These are phyloP conservation scores for Sinonovacula constricta DNA, from an alignment of 1,140 invertebrate genomes.

Conservation along the genomic window DNA sequence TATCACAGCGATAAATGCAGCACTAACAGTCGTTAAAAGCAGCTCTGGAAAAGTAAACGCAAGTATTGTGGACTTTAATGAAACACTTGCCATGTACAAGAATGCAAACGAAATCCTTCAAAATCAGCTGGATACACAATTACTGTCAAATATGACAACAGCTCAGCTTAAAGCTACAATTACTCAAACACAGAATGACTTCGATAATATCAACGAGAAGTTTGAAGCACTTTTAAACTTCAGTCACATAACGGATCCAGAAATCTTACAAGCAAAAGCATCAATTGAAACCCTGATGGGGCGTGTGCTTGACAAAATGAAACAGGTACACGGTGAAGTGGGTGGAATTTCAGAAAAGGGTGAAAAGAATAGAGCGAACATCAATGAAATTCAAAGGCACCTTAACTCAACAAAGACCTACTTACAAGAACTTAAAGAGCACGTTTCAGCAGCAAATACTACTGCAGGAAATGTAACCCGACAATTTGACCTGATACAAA, in stretches of 20 bases:
- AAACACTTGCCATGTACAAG: slow-evolving; percentile 26
- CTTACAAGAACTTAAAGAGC: slow-evolving; percentile 29
- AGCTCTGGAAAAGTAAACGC: not conserved
- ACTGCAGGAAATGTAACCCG: not conserved
- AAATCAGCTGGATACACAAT: not conserved
- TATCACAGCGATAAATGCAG: slow-evolving; percentile 7
- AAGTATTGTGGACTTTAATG: slow-evolving; percentile 28
- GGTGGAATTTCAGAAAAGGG: not conserved
- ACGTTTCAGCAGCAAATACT: slow-evolving; percentile 5
- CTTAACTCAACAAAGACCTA: slow-evolving; percentile 17
- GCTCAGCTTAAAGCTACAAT: slow-evolving; percentile 13
- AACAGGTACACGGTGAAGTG: not conserved
- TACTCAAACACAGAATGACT: not conserved
- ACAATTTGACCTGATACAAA: not conserved
- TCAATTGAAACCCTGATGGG: not conserved
- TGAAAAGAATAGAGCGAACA: not conserved
- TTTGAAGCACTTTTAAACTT: slow-evolving; percentile 17
- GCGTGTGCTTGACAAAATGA: slow-evolving; percentile 2
- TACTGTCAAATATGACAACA: no score
- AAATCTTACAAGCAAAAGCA: slow-evolving; percentile 6
- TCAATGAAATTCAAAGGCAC: no score
- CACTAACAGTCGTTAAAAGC: slow-evolving; percentile 1
- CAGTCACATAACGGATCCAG: slow-evolving; percentile 33
- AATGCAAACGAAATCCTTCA: not conserved
- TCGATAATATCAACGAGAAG: not conserved